Evolutionary conservation across 2,113 vertebrate genomes (phyloP).

Genomic region (Bos taurus): ARS-UCD2.0 NC_037346.1:21848501-21849000

Average conservation of each 20-base stretch:
- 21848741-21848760: neutral
- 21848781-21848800: too few species aligned
- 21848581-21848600: neutral
- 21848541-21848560: neutral
- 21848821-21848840: neutral
- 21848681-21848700: neutral
- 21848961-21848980: neutral
- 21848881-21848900: accelerated
- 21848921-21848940: neutral
- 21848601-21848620: neutral
- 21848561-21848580: accelerated
- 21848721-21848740: neutral
- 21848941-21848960: accelerated
- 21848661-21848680: neutral
- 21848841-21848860: neutral
- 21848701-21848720: neutral
- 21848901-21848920: neutral
- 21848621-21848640: neutral
- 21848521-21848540: neutral
- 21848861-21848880: neutral
- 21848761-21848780: neutral
- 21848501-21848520: neutral
- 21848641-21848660: neutral
- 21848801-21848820: too few species aligned
- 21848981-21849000: neutral